Percentiles rank a stretch among this genome's conserved stretches.
Evolutionary conservation across 2,113 vertebrate species (phyloP).

Genomic region (Muscicapa adusta): DNA sequence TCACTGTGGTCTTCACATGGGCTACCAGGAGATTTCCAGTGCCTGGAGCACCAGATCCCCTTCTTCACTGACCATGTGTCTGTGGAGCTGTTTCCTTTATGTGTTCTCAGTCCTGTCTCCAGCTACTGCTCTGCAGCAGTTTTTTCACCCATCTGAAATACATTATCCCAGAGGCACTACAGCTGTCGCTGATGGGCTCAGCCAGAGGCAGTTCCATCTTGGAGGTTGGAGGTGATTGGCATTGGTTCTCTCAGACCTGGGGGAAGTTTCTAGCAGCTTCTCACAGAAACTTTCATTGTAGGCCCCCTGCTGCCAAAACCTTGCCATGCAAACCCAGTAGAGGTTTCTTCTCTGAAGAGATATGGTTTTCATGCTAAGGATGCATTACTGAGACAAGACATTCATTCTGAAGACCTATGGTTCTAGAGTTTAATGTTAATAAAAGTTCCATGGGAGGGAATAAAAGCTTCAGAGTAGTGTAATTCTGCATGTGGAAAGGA

Average conservation of each 20-base stretch:
- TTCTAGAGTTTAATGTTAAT: neutral
- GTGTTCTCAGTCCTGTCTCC: neutral
- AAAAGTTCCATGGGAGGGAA: neutral
- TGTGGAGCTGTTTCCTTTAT: neutral
- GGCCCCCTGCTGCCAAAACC: neutral
- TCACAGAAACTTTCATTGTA: neutral
- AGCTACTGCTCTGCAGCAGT: neutral
- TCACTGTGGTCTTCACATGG: neutral
- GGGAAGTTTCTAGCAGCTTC: neutral
- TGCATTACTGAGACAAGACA: neutral
- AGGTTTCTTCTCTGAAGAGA: neutral
- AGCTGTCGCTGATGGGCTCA: fast-evolving
- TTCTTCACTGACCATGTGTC: neutral
- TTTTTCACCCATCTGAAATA: neutral
- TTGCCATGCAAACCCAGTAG: neutral
- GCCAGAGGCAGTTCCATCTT: fast-evolving
- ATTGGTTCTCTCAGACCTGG: neutral
- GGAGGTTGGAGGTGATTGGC: neutral
- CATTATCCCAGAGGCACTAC: fast-evolving
- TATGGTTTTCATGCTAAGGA: neutral
- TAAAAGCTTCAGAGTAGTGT: neutral
- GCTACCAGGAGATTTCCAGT: neutral
- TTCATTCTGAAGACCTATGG: neutral
- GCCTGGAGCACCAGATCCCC: neutral
- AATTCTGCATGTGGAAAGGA: neutral